A percentile compares a stretch with the other conserved stretches of the same genome.
phyloP scores from a whole-genome alignment of 2,797 vertebrate genomes.

The Dromococcyx pavoninus region DNA sequence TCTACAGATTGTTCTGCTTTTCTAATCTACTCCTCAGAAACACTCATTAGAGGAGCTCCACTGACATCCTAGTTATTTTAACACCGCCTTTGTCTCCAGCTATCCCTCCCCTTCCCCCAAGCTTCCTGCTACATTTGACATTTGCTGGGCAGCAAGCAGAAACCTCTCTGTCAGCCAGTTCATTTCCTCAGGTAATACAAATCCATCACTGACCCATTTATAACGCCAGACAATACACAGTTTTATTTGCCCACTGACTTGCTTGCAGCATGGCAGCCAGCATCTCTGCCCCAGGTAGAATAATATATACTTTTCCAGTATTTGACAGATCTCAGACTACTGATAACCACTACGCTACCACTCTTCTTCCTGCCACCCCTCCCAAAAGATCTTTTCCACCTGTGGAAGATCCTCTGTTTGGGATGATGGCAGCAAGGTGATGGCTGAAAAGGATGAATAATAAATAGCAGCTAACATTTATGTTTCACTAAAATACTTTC shows the following conservation, averaged over 20 bases:
- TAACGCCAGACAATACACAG: slow-evolving; percentile 12
- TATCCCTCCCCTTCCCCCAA: slow-evolving; percentile 11
- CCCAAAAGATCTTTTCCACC: not conserved
- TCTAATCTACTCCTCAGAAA: not conserved
- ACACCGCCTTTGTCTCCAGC: not conserved
- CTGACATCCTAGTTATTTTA: not conserved
- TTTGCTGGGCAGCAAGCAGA: slow-evolving; percentile 40
- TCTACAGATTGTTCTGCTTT: not conserved
- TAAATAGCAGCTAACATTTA: not conserved
- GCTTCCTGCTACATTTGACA: slow-evolving; percentile 43
- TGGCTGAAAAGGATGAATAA: not conserved
- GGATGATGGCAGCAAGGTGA: not conserved
- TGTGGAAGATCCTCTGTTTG: not conserved
- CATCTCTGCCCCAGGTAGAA: not conserved
- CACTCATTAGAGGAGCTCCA: not conserved
- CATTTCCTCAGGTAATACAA: slow-evolving; percentile 65
- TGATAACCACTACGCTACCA: not conserved
- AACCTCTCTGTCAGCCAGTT: slow-evolving; percentile 12
- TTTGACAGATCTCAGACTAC: not conserved
- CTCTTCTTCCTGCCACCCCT: not conserved
- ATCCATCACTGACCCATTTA: slow-evolving; percentile 59
- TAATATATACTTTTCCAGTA: not conserved
- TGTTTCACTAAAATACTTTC: not conserved
- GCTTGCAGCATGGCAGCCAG: not conserved
- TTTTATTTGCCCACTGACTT: slow-evolving; percentile 41